These are phyloP conservation scores for Leptocoma aspasia DNA, from an alignment of 2,113 vertebrate species.

Conservation along the genomic window DNA sequence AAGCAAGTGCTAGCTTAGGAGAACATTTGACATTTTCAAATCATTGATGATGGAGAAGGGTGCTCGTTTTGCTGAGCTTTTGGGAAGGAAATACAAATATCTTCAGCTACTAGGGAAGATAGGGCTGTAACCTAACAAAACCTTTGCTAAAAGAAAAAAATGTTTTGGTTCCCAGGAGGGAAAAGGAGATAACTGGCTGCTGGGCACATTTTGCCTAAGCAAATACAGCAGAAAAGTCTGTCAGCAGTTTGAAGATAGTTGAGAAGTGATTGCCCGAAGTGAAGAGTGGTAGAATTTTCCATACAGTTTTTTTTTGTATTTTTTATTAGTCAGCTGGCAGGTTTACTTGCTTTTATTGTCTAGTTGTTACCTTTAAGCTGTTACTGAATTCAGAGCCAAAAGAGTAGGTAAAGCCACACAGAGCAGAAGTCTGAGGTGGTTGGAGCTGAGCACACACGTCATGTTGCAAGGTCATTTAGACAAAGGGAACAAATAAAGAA, in stretches of 20 bases:
- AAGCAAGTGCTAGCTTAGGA: constrained; percentile 6
- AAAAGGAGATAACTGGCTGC: background rate
- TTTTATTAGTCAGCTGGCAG: background rate
- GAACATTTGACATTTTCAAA: background rate
- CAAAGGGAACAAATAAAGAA: background rate
- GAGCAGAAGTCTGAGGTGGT: background rate
- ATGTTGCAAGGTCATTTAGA: background rate
- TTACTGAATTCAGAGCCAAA: background rate
- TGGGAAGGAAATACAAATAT: background rate
- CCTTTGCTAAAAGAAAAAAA: constrained; percentile 12
- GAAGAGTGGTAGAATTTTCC: background rate
- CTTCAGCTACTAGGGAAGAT: background rate
- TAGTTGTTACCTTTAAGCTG: background rate
- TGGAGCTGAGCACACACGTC: background rate
- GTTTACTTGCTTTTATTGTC: background rate
- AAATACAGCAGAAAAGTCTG: constrained; percentile 3
- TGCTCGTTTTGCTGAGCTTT: background rate
- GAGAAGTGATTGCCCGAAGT: background rate
- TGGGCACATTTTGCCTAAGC: background rate
- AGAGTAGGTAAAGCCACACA: background rate
- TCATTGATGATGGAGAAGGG: background rate
- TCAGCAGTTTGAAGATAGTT: background rate
- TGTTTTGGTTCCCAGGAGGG: background rate
- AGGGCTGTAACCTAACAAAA: constrained; percentile 2
- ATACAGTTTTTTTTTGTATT: background rate